Evolutionary conservation across 2,888 invertebrate species (phyloP).

Genomic region (Leptinotarsa haldemani): DNA sequence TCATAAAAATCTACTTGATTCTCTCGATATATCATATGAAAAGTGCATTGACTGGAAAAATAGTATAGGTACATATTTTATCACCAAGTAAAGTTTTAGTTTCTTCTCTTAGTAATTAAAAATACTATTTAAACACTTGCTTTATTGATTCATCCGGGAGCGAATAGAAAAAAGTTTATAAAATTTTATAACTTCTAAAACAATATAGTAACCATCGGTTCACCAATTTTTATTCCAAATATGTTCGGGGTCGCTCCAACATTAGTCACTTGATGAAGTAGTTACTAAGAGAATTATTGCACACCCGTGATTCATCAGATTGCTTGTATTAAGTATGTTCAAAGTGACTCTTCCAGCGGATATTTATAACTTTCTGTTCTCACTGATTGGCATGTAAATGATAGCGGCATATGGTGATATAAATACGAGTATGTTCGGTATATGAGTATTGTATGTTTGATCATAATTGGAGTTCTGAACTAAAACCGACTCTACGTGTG

Average conservation of each 20-base stretch:
- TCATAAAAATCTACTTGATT: too few species aligned
- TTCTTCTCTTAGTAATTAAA: too few species aligned
- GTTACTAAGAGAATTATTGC: neutral
- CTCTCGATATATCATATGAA: too few species aligned
- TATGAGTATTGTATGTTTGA: neutral
- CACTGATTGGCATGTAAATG: neutral
- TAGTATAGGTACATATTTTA: too few species aligned
- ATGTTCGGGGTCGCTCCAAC: neutral
- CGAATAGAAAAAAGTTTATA: too few species aligned
- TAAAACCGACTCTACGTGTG: too few species aligned
- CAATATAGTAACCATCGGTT: neutral
- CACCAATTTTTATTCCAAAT: neutral
- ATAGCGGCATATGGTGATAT: neutral
- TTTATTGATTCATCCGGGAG: too few species aligned
- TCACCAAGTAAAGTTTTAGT: too few species aligned
- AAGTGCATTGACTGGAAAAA: too few species aligned
- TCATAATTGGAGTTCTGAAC: neutral
- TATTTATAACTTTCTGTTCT: slow-evolving; percentile 10
- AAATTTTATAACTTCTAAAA: too few species aligned
- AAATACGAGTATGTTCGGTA: neutral
- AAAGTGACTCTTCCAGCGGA: neutral
- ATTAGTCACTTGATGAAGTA: neutral
- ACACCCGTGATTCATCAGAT: neutral
- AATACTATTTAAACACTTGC: too few species aligned
- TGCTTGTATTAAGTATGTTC: neutral